Conservation (phyloP, 2,888 invertebrate species). For the Deroplatys truncata region DNA sequence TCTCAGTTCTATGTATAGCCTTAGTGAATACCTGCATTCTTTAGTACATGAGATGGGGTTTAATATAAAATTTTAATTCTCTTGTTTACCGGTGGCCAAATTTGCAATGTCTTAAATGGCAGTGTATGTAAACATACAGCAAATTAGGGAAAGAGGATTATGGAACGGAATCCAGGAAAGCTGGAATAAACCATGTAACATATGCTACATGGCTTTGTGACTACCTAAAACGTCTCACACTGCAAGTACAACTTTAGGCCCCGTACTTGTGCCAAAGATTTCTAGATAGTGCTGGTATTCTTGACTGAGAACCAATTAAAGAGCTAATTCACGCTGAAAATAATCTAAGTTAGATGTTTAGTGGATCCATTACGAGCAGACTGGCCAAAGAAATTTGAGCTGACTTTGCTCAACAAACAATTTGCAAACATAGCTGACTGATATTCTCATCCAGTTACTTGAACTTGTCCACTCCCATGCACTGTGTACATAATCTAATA, state of each 20-base stretch:
- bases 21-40: neutral
- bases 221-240: conserved; percentile 22
- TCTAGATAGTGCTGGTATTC: neutral
- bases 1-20: neutral
- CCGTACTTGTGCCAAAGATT: conserved; percentile 16
- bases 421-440: conserved; percentile 7
- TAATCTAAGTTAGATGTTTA: conserved; percentile 13
- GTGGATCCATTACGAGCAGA: conserved; percentile 16
- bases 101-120: neutral
- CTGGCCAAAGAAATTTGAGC: conserved; percentile 26
- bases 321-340: conserved; percentile 18
- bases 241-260: conserved; percentile 32
- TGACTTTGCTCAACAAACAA: conserved; percentile 9
- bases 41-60: neutral
- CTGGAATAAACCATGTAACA: neutral
- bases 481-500: conserved; percentile 3
- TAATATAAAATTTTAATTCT: neutral
- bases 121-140: neutral
- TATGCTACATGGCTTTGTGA: neutral
- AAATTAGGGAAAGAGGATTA: neutral
- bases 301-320: neutral
- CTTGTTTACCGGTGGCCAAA: neutral
- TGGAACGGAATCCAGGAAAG: neutral
- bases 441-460: conserved; percentile 32
- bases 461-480: conserved; percentile 33